phyloP scores from a whole-genome alignment of 2,113 vertebrate species.

The Heloderma charlesbogerti region DNA sequence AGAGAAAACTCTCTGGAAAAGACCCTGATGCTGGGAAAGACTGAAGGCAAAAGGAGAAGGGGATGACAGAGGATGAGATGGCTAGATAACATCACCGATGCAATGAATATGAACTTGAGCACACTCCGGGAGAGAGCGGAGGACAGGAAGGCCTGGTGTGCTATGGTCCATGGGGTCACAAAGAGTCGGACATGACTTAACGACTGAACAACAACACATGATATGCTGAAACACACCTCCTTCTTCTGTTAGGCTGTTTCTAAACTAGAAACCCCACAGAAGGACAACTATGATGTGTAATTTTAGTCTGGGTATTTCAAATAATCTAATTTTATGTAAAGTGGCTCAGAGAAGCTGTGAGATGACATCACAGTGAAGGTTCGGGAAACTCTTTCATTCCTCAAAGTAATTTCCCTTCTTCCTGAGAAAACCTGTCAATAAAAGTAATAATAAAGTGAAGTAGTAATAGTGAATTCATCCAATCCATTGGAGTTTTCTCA shows the following conservation, averaged over 20 bases:
- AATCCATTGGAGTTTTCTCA: neutral
- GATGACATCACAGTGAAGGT: neutral
- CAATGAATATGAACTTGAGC: too few species aligned
- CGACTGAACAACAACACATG: constrained; percentile 18
- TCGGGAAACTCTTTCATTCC: neutral
- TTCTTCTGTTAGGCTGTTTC: constrained; percentile 22
- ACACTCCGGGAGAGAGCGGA: too few species aligned
- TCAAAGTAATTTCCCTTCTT: constrained; percentile 18
- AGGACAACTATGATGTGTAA: constrained; percentile 26
- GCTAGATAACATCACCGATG: too few species aligned
- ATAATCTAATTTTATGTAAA: constrained; percentile 12
- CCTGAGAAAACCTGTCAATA: too few species aligned
- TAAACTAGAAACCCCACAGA: constrained; percentile 34
- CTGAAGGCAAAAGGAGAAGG: too few species aligned
- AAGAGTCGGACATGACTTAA: too few species aligned
- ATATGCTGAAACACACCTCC: constrained; percentile 1
- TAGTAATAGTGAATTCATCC: neutral
- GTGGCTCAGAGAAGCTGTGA: constrained; percentile 5
- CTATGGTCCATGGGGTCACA: too few species aligned
- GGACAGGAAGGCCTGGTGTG: too few species aligned
- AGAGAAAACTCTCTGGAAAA: too few species aligned
- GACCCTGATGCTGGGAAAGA: too few species aligned
- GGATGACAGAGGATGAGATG: too few species aligned
- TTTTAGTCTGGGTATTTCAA: constrained; percentile 35
- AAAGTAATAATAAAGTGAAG: neutral